Evolutionary conservation across 2,888 invertebrate genomes (phyloP), one percentile per base, ranked within the genome.

Genomic region (Cynaeus angustus): DNA sequence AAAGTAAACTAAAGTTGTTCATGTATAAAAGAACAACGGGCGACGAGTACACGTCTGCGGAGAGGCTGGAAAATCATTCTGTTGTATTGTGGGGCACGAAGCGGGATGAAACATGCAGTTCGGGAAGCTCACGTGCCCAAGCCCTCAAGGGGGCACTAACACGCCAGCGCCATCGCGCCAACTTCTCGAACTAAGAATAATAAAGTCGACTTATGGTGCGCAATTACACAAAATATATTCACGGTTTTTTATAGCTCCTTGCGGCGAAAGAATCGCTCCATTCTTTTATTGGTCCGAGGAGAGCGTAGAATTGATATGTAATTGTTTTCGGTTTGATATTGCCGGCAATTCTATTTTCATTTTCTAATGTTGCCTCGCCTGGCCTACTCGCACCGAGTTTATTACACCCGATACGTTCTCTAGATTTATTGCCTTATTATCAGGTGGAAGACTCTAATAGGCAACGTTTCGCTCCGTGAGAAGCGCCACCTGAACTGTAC

Each of bases 161-260:
- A 83, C 83, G 83, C 80, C 83, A 83, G 83, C 82, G 83, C 84
- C 82, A 79, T 81, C 80, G 80, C 79, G 81, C 78, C 77, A 75
- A 75, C 80, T 77, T 75, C 73, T 74, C 77, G 81, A 82, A 82
- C 83, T 83, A 81, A 81, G 82, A 84, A 85, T 84, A 85, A 85
- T 85, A 85, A 85, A 85, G 82, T 83, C 84, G 84, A 84, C 84
- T 85, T 85, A 85, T 84, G 84, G 83, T 76, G 83, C 79, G 82
- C 85, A 85, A 85, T 85, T 85, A 85, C 85, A 84, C 85, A 84
- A 85, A 85, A 85, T 85, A 84, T 85, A 85, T 85, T 85, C 85
- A 85, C 84, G 85, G 84, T 85, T 85, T 85, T 85, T 85, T 85
- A 85, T 84, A 77, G 84, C 83, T 84, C 85, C 85, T 85, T 85